These are phyloP conservation scores for Coptodon rendalli DNA, from an alignment of 2,113 vertebrate genomes.

Conservation along the genomic window DNA sequence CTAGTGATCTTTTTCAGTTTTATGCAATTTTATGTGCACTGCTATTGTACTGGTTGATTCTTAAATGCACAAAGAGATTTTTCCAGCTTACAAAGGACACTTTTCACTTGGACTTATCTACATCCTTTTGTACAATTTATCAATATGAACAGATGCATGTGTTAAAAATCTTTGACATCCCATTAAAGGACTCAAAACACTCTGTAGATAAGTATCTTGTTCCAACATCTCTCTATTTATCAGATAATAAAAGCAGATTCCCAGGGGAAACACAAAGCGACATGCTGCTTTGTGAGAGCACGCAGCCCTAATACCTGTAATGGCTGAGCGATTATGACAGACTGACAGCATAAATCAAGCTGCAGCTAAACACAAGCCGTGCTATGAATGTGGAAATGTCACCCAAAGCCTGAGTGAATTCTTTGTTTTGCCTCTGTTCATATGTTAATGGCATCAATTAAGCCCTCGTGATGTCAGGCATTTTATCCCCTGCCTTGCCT, in stretches of 20 bases:
- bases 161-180: neutral
- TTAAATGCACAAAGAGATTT: neutral
- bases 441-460: conserved; percentile 54
- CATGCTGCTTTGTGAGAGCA: conserved; percentile 23
- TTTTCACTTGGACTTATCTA: neutral
- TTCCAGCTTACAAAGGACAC: neutral
- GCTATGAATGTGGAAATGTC: conserved; percentile 27
- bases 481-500: conserved; percentile 13
- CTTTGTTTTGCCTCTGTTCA: conserved; percentile 49
- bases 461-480: conserved; percentile 23
- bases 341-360: conserved; percentile 49
- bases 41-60: neutral
- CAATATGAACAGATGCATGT: neutral
- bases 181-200: conserved; percentile 8
- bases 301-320: conserved; percentile 40
- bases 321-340: conserved; percentile 41
- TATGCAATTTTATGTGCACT: neutral
- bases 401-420: conserved; percentile 30
- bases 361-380: conserved; percentile 2
- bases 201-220: conserved; percentile 15
- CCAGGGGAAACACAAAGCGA: conserved; percentile 9
- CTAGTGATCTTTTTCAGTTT: neutral
- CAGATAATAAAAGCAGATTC: conserved; percentile 39
- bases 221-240: conserved; percentile 23
- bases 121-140: neutral